Base-by-base conservation (phyloP, 2,113 vertebrate species). In the Zosterops lateralis region DNA sequence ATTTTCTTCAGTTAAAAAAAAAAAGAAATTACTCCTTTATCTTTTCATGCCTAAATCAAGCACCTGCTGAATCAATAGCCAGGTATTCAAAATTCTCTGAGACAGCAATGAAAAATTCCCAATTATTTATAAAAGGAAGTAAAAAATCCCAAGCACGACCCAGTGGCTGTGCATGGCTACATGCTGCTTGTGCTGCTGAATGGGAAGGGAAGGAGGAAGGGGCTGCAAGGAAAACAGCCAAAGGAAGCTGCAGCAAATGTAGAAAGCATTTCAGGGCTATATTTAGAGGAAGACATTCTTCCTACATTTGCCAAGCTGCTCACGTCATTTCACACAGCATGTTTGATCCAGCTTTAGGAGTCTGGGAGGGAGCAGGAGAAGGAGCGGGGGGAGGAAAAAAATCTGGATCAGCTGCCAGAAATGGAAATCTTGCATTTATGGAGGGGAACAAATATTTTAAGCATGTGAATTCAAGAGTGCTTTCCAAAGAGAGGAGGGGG, bases 251-350 rank as follows among this genome's bases (percentile, higher is more conserved):
- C 85, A 96, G 73, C 34, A 6, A 93, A 96, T 94, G 94, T 42
- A 42, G 83, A 89, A 94, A 61, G 75, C 78, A 78, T 95, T 84
- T 80, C 51, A 24, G 32, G 42, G 85, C 83, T 95, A 95, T 94
- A 95, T 97, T 96, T 96, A 96, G 95, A 87, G 70, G 64, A 94
- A 96, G 94, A 82, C 84, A 84, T 96, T 92, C 86, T 90, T 88
- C 86, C 60, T 57, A 1, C 83, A 29, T 60, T 90, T 87, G 95
- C 95, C 95, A 94, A 89, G 91, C 87, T 83, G 50, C 51, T 89
- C 94, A 94, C 88, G 84, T 95, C 95, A 95, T 73, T 89, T 90
- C 90, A 92, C 92, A 92, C 77, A 85, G 83, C 86, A 36, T 82
- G 86, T 74, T 84, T 94, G 60, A 95, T 84, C 89, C 94, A 92